Base-by-base conservation (phyloP, 2,113 vertebrate species). In the Aphelocoma coerulescens region DNA sequence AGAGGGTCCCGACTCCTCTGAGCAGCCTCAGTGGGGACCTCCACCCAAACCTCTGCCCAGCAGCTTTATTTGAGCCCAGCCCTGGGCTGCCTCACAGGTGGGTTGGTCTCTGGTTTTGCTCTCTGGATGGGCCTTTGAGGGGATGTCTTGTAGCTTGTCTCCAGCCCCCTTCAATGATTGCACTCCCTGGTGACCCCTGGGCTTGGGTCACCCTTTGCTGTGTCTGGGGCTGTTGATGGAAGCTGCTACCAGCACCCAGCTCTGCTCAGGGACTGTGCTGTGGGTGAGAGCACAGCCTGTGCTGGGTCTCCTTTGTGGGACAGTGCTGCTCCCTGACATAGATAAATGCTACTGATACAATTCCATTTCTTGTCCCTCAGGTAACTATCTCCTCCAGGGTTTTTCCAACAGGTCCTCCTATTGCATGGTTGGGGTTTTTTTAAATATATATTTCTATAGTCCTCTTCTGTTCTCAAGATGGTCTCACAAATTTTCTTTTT, bases 81-180 rank as follows among this genome's bases (percentile, higher is more conserved):
- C 32, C 52, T 65, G 35, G 13, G 21, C 9, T 41, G 1, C 4
- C 3, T 48, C 5, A 0, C 0, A 11, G 39, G 3, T 27, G 18
- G 8, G 0, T 27, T 61, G 27, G 8, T 30, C 0, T 69, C 4
- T 33, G 16, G 1, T 41, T 92, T 43, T 84, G 9, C 1, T 59
- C 21, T 2, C 1, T 20, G 3, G 6, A 1, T 43, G 57, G 15
- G 2, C 0, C 0, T 2, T 22, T 51, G 28, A 11, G 10, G 9
- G 12, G 18, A 5, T 4, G 6, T 30, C 13, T n/a, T 37, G 33
- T 37, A 11, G 43, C 4, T 69, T 69, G 9, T 66, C 23, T 85
- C 5, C 4, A 26, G 18, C 3, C 0, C 1, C 5, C 4, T 32
- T 61, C 3, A 2, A 9, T 61, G 33, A 6, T 0, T 58, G 86